phyloP scores from a whole-genome alignment of 2,113 vertebrate genomes.

The Gymnocephalus cernua region DNA sequence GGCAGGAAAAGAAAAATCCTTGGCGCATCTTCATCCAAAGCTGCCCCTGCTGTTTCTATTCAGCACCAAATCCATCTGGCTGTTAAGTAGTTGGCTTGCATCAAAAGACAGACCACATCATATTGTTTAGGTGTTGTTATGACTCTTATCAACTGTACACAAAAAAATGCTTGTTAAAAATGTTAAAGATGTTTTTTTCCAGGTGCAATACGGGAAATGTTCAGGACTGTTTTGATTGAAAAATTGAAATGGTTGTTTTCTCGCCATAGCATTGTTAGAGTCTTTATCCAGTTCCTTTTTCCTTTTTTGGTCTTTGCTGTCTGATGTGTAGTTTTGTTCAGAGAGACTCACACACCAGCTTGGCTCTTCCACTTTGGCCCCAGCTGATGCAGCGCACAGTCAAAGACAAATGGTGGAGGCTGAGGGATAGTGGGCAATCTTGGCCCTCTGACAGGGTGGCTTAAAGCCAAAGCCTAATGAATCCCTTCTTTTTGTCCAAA shows the following conservation, averaged over 20 bases:
- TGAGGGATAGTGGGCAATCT: slow-evolving; percentile 57
- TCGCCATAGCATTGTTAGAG: slow-evolving; percentile 6
- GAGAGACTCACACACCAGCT: slow-evolving; percentile 53
- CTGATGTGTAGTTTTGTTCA: slow-evolving; percentile 33
- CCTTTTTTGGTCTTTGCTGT: slow-evolving; percentile 30
- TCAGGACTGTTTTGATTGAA: slow-evolving; percentile 16
- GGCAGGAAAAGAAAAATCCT: slow-evolving; percentile 77
- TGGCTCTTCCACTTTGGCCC: slow-evolving; percentile 67
- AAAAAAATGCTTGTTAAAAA: slow-evolving; percentile 22
- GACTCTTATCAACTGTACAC: slow-evolving; percentile 21
- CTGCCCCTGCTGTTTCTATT: slow-evolving; percentile 80
- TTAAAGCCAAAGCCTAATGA: slow-evolving; percentile 86
- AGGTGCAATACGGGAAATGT: slow-evolving; percentile 13
- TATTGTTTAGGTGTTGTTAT: slow-evolving; percentile 59
- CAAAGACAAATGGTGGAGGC: slow-evolving; percentile 68
- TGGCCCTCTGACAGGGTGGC: slow-evolving; percentile 83
- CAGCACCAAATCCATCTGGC: slow-evolving; percentile 76
- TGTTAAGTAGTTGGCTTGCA: slow-evolving; percentile 75
- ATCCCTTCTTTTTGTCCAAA: slow-evolving; percentile 74
- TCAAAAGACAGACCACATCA: slow-evolving; percentile 60
- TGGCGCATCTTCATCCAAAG: slow-evolving; percentile 70
- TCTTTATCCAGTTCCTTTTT: slow-evolving; percentile 26
- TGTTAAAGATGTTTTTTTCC: background rate
- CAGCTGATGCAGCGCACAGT: slow-evolving; percentile 54
- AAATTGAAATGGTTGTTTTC: slow-evolving; percentile 14